Evolutionary conservation across 2,113 vertebrate species (phyloP), one percentile per base, ranked within the genome.

Genomic region (Odontophorus gujanensis): DNA sequence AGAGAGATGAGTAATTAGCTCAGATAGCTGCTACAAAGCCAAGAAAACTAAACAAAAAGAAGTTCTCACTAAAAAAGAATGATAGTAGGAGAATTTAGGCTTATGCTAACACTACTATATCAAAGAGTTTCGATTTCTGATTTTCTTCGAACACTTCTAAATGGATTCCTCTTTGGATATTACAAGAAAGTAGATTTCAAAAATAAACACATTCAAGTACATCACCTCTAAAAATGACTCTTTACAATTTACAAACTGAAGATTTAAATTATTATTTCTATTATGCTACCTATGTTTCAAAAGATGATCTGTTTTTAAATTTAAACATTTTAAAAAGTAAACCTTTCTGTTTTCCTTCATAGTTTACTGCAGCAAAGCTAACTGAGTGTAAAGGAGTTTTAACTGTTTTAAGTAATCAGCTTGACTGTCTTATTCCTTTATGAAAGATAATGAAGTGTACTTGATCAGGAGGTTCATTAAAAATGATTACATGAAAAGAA

Each of bases 381-480:
- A 93, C 93, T 66, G 5, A 94, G 90, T 82, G 47, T 75, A 85
- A 91, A 90, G 57, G 21, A 47, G 16, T 87, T 89, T 95, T 72
- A 91, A 90, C 63, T 55, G 34, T 82, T 97, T 61, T 90, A 87
- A 89, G 43, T 83, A 77, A 93, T 85, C 59, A 85, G 47, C n/a
- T 85, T 87, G 51, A 78, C 68, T 93, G 45, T 72, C 83, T 96
- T 22, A 12, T 61, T 80, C 87, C 85, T 92, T 91, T 67, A 78
- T 94, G 80, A 93, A 92, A 94, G 85, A 95, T 90, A 95, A 94
- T 65, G 81, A 96, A 85, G 62, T 93, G 83, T 34, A 87, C 88
- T 92, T 87, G 75, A 93, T 93, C 95, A 95, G 71, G 92, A 89
- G 85, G 71, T 96, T 96, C 89, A 95, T 92, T 91, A 94, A 96